Conservation (phyloP, 2,888 invertebrate genomes). For the Tenodera sinensis region DNA sequence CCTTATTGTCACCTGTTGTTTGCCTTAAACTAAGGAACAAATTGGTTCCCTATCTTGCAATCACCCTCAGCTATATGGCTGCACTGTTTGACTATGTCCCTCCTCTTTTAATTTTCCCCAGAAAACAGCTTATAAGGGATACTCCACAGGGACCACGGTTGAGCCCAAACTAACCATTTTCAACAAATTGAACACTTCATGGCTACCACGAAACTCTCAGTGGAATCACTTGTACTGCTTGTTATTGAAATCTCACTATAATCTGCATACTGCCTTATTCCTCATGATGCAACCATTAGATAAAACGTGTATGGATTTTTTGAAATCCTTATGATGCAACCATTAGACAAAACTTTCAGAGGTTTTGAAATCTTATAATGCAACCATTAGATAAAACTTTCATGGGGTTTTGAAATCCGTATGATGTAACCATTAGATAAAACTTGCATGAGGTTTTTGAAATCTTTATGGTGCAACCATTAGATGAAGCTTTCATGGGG, state of each 20-base stretch:
- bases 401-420: no score
- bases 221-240: slow-evolving; percentile 31
- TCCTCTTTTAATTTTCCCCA: slow-evolving; percentile 30
- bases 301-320: not conserved
- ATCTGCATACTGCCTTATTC: slow-evolving; percentile 19
- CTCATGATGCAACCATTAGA: not conserved
- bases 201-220: slow-evolving; percentile 27
- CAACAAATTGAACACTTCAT: slow-evolving; percentile 34
- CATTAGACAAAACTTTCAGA: no score
- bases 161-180: slow-evolving; percentile 4
- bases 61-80: not conserved
- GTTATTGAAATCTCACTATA: slow-evolving; percentile 35
- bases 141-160: slow-evolving; percentile 35
- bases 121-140: slow-evolving; percentile 32
- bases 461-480: no score
- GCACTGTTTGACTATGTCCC: slow-evolving; percentile 1
- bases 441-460: no score
- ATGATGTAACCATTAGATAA: no score
- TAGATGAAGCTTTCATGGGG: no score
- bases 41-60: slow-evolving; percentile 32
- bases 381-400: no score
- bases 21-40: slow-evolving; percentile 38
- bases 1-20: no score
- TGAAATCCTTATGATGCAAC: no score
- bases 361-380: no score